Evolutionary conservation across 1,140 invertebrate species (phyloP).

Genomic region (Ceratoteleas bidentatus): DNA sequence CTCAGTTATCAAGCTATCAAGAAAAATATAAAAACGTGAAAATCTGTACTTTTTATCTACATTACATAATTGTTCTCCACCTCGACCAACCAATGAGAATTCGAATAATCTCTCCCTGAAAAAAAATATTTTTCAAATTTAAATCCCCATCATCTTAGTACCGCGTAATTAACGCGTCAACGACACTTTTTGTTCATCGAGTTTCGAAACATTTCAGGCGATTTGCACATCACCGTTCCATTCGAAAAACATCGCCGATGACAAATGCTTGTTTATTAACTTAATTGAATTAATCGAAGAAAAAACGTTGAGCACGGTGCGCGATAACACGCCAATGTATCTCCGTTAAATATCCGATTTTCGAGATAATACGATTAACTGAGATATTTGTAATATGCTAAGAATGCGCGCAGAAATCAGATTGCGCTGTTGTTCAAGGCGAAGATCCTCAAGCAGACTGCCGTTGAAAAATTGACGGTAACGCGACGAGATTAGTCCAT

Average conservation of each 20-base stretch:
- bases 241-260: not conserved
- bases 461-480: conserved; percentile 25
- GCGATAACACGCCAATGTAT: conserved; percentile 7
- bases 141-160: no score
- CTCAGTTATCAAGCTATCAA: no score
- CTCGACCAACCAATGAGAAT: no score
- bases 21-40: no score
- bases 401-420: conserved; percentile 42
- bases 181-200: not conserved
- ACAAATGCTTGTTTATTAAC: conserved; percentile 13
- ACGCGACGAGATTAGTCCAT: conserved; percentile 10
- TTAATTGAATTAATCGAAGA: conserved; percentile 19
- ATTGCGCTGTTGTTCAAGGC: conserved; percentile 29
- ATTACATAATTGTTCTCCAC: no score
- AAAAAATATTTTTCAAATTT: no score
- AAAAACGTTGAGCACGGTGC: not conserved
- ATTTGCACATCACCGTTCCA: not conserved
- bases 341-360: conserved; percentile 9
- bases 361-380: conserved; percentile 27
- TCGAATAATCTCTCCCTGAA: no score
- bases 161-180: no score
- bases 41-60: no score
- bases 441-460: conserved; percentile 22
- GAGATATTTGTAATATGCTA: conserved; percentile 26
- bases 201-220: not conserved